Base-by-base conservation (phyloP, 1,140 invertebrate genomes). In the Drosophila busckii region DNA sequence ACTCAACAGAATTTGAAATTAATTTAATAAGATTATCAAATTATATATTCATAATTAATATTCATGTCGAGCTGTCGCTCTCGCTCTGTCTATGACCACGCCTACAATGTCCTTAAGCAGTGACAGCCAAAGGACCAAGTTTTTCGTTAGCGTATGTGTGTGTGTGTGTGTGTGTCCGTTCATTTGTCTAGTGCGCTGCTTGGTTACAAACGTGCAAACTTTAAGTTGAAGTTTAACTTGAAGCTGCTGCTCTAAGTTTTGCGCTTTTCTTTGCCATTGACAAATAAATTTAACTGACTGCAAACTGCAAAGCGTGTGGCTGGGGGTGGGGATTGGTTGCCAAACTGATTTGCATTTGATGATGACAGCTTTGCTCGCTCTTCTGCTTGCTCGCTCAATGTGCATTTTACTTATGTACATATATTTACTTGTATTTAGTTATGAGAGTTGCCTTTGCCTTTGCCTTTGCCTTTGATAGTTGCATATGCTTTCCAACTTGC, bases 1-100 rank as follows among this genome's bases (percentile, higher is more conserved):
- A 76, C 71, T 78, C 42, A 55, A 45, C 55, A 82, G 73, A 80
- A 80, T 80, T 80, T 80, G 45, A 73, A 80, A 80, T 80, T 82
- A 80, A 80, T 80, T 80, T 82, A 82, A 82, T 80, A 73, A 69
- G 73, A 80, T 80, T 80, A 80, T 82, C 73, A 80, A 80, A 80
- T 80, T 80, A 80, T 64, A 61, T 82, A 80, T 80, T 80, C 73
- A 82, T 80, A 80, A 80, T 80, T 80, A 80, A 73, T 70, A 80
- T 80, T 82, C 75, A 80, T 68, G 68, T 48, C 44, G 52, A 55
- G 58, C 50, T 45, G 59, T 34, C 32, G 34, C 31, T 28, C 5
- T 17, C 23, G 29, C 41, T 34, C 9, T 6, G 9, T 22, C 31
- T 20, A n/a, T n/a, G n/a, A n/a, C n/a, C 13, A 7, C 28, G 22